Evolutionary conservation across 2,888 invertebrate genomes (phyloP).

Genomic region (Idaea straminata): DNA sequence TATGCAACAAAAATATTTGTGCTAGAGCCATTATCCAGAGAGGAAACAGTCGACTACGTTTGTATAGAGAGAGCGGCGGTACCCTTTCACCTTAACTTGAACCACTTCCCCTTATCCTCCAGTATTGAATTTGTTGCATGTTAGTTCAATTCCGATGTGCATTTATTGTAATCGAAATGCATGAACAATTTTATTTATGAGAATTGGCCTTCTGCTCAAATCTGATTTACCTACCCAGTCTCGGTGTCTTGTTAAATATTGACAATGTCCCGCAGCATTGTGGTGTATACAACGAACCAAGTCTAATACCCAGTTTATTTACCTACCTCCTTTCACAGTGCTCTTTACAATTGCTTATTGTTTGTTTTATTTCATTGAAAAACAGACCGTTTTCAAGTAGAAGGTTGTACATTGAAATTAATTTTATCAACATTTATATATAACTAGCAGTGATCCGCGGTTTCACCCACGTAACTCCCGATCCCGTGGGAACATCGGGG

Average conservation of each 20-base stretch:
- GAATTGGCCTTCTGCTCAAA: slow-evolving; percentile 13
- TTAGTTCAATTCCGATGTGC: background rate
- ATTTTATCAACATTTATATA: no score
- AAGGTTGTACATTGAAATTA: no score
- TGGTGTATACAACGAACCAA: background rate
- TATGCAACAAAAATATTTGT: no score
- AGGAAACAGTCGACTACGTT: no score
- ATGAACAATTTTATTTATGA: background rate
- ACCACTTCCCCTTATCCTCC: background rate
- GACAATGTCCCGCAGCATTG: slow-evolving; percentile 7
- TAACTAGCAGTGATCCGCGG: no score
- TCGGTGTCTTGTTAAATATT: slow-evolving; percentile 20
- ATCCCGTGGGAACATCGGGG: no score
- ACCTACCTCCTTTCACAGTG: background rate
- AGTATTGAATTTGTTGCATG: background rate
- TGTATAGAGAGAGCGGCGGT: no score
- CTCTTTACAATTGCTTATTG: background rate
- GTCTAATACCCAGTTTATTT: background rate
- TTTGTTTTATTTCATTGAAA: background rate
- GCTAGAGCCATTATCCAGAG: no score
- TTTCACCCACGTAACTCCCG: no score
- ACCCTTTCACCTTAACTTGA: no score
- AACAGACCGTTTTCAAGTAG: no score
- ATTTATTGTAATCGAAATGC: background rate
- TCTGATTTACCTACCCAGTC: slow-evolving; percentile 20